Evolutionary conservation across 1,140 invertebrate species (phyloP).

Genomic region (Aphelenchoides avenae): DNA sequence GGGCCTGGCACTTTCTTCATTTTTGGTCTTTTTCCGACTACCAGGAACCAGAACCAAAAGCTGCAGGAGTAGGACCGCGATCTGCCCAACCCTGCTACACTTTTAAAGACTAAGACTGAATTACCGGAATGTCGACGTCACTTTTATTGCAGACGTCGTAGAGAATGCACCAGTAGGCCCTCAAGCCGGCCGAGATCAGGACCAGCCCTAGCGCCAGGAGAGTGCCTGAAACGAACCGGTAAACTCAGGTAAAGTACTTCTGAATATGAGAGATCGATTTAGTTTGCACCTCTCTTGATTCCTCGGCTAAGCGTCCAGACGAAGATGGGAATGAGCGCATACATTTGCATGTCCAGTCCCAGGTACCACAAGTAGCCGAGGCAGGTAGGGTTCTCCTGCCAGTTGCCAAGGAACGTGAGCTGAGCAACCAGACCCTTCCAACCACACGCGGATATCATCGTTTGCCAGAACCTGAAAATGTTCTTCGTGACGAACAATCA

Average conservation of each 20-base stretch:
- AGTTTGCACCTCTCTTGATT: slow-evolving; percentile 20
- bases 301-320: slow-evolving; percentile 37
- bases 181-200: slow-evolving; percentile 39
- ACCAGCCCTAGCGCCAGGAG: slow-evolving; percentile 18
- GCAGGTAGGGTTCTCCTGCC: slow-evolving; percentile 51
- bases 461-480: slow-evolving; percentile 46
- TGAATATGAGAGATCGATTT: no score
- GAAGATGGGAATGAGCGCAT: slow-evolving; percentile 49
- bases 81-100: no score
- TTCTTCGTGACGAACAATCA: no score
- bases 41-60: no score
- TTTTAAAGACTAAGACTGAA: slow-evolving; percentile 11
- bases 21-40: no score
- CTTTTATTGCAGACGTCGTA: slow-evolving; percentile 56
- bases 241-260: no score
- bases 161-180: slow-evolving; percentile 42
- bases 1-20: no score
- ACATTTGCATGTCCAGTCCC: slow-evolving; percentile 56
- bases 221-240: no score
- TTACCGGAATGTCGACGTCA: slow-evolving; percentile 56
- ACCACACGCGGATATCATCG: slow-evolving; percentile 52
- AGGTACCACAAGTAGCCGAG: slow-evolving; percentile 58
- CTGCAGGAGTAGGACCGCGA: no score
- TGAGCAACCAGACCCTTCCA: slow-evolving; percentile 41
- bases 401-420: slow-evolving; percentile 47